A percentile compares a stretch with the other conserved stretches of the same genome.
These are phyloP conservation scores for Drosophila pectinifera DNA, from an alignment of 1,140 invertebrate species.

Conservation along the genomic window DNA sequence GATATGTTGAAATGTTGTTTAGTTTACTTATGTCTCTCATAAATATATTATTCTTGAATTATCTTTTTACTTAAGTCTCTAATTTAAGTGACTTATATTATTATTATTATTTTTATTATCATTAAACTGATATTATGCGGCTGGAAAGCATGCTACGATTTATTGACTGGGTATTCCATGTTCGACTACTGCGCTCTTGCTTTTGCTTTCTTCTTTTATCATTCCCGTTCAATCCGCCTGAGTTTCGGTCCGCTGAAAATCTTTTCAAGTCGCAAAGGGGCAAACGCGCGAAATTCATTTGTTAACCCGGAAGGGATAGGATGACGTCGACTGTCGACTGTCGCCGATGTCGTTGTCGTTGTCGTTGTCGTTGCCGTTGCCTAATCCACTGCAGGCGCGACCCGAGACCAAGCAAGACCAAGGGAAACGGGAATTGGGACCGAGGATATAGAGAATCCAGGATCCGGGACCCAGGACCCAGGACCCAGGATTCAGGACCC, in stretches of 20 bases:
- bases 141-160: background rate
- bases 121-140: no score
- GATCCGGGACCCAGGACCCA: conserved; percentile 35
- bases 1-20: no score
- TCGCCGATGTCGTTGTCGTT: conserved; percentile 46
- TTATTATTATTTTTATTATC: no score
- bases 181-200: background rate
- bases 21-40: no score
- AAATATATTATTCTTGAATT: no score
- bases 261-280: conserved; percentile 63
- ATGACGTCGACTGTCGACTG: conserved; percentile 55
- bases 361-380: conserved; percentile 52
- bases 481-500: conserved; percentile 44
- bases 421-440: conserved; percentile 30
- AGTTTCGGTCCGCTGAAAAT: conserved; percentile 51
- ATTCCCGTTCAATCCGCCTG: conserved; percentile 52
- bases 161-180: background rate
- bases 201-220: conserved; percentile 14
- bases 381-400: conserved; percentile 77
- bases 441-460: conserved; percentile 29
- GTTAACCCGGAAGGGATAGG: conserved; percentile 77
- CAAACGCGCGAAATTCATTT: conserved; percentile 77
- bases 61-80: no score
- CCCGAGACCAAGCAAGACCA: conserved; percentile 42
- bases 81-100: no score